phyloP scores from a whole-genome alignment of 2,113 vertebrate species.

The Trogon surrucura region DNA sequence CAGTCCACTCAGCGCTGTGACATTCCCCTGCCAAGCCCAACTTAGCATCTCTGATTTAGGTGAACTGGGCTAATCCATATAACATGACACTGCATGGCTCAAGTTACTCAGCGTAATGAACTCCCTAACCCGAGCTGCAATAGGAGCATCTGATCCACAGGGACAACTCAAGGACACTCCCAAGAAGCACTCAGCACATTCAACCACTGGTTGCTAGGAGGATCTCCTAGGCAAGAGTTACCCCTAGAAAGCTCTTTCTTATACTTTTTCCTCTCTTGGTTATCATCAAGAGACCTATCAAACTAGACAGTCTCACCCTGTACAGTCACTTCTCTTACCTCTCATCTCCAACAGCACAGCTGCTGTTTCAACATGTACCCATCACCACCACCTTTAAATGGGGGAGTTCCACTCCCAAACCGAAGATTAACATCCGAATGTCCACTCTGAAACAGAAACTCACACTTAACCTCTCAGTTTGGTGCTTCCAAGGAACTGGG shows the following conservation, averaged over 20 bases:
- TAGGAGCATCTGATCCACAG: not conserved
- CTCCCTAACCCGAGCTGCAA: not conserved
- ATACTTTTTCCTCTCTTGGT: not conserved
- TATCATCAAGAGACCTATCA: not conserved
- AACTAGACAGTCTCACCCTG: not conserved
- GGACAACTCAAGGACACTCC: not conserved
- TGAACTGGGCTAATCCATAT: not conserved
- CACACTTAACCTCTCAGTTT: not conserved
- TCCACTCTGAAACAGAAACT: not conserved
- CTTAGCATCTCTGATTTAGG: not conserved
- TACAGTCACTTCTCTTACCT: not conserved
- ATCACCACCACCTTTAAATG: not conserved
- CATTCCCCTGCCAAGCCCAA: not conserved
- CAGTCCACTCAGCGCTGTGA: not conserved
- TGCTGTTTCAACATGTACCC: not conserved
- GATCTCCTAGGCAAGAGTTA: not conserved
- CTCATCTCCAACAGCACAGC: accelerated
- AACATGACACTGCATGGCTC: not conserved
- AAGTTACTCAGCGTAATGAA: not conserved
- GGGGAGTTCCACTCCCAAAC: not conserved
- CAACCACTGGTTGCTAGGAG: not conserved
- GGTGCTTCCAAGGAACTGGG: not conserved
- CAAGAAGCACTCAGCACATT: not conserved
- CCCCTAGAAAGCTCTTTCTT: not conserved
- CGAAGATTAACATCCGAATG: not conserved